phyloP scores from a whole-genome alignment of 2,888 invertebrate genomes.

The Acleris literana region DNA sequence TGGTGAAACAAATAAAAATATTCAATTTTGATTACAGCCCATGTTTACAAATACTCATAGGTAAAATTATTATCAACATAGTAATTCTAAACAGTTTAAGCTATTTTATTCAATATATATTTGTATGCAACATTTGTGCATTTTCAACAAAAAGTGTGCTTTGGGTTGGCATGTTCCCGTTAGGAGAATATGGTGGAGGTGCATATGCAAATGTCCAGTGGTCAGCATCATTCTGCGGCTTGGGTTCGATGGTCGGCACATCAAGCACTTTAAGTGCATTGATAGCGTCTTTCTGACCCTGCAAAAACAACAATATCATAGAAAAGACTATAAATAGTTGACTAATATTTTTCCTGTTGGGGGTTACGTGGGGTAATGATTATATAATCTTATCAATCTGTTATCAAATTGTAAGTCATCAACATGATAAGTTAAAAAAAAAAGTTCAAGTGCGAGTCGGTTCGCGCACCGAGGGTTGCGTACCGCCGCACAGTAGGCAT shows the following conservation, averaged over 20 bases:
- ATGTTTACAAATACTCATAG: not conserved
- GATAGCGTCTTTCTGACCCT: slow-evolving; percentile 83
- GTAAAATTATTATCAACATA: not conserved
- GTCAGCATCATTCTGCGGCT: slow-evolving; percentile 44
- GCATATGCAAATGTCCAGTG: slow-evolving; percentile 49
- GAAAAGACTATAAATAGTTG: not conserved
- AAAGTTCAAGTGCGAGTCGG: no score
- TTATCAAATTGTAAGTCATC: no score
- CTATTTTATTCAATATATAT: slow-evolving; percentile 16
- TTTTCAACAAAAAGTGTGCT: slow-evolving; percentile 69
- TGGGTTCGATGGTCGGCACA: slow-evolving; percentile 50
- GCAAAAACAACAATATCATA: slow-evolving; percentile 8
- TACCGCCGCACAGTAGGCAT: no score
- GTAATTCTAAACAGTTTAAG: not conserved
- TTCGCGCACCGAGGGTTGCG: no score
- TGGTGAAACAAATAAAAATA: no score
- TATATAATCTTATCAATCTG: no score
- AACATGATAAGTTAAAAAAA: no score
- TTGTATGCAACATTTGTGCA: slow-evolving; percentile 51
- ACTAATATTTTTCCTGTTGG: no score
- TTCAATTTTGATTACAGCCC: no score
- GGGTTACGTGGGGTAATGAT: no score
- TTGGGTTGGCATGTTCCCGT: slow-evolving; percentile 59
- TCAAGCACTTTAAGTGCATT: slow-evolving; percentile 74
- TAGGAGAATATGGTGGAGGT: slow-evolving; percentile 47